Percentiles rank a stretch among this genome's conserved stretches.
Evolutionary conservation across 92 coral and sea anemone species (phyloP).

Genomic region (Palythoa caribaeorum): DNA sequence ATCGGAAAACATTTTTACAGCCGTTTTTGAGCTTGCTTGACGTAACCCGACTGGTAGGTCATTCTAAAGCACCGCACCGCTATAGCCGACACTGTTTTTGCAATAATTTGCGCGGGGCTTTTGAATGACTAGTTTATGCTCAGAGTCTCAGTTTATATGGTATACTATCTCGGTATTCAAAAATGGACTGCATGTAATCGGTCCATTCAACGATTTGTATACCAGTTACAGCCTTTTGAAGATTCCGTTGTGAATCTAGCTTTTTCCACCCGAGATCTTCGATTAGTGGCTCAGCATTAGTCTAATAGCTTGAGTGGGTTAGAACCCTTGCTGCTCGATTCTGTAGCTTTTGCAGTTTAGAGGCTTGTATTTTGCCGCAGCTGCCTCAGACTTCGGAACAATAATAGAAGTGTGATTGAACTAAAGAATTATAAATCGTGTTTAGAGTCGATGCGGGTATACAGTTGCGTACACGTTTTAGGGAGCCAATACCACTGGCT

Average conservation of each 20-base stretch:
- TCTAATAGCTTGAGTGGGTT: slow-evolving; percentile 48
- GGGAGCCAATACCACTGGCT: too few relatives aligned
- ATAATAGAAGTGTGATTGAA: too few relatives aligned
- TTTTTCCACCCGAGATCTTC: too few relatives aligned
- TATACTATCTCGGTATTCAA: neutral
- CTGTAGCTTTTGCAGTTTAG: too few relatives aligned
- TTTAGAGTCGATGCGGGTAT: too few relatives aligned
- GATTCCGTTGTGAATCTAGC: slow-evolving; percentile 15
- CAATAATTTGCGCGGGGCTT: slow-evolving; percentile 57
- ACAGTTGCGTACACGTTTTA: too few relatives aligned
- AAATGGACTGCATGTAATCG: slow-evolving; percentile 33
- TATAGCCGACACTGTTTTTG: slow-evolving; percentile 48
- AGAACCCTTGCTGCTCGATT: too few relatives aligned
- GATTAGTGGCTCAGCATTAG: slow-evolving; percentile 41
- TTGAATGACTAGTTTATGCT: slow-evolving; percentile 44
- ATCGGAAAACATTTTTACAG: slow-evolving; percentile 13
- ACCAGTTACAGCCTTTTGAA: slow-evolving; percentile 49
- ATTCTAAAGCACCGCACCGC: too few relatives aligned
- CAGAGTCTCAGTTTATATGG: slow-evolving; percentile 42
- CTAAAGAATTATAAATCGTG: too few relatives aligned
- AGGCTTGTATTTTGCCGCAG: too few relatives aligned
- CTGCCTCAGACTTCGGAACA: too few relatives aligned
- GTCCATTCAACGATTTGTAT: too few relatives aligned
- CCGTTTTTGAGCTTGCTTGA: slow-evolving; percentile 37
- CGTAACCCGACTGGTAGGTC: slow-evolving; percentile 45